Conservation (phyloP, 2,797 vertebrate species). For the Acrossocheilus fasciatus region DNA sequence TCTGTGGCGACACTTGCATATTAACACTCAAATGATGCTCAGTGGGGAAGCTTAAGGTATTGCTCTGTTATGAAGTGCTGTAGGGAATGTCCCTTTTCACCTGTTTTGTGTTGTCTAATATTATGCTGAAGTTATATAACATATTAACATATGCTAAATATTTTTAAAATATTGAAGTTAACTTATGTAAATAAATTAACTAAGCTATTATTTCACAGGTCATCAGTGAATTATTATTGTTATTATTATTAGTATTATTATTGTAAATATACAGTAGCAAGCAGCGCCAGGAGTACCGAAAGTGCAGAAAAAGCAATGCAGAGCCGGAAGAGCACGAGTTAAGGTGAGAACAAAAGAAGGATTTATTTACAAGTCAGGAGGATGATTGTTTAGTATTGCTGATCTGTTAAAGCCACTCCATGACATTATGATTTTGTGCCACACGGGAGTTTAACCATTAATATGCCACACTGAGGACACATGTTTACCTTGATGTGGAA, state of each 20-base stretch:
- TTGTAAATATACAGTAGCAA: too few species aligned
- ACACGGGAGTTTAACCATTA: too few species aligned
- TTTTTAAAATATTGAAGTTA: neutral
- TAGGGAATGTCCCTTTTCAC: neutral
- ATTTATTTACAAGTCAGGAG: neutral
- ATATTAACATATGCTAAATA: neutral
- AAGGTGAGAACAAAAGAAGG: too few species aligned
- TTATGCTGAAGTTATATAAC: neutral
- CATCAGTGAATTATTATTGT: neutral
- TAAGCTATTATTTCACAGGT: neutral
- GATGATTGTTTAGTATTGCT: too few species aligned
- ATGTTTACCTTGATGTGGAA: too few species aligned
- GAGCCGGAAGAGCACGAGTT: too few species aligned
- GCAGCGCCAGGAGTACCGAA: too few species aligned
- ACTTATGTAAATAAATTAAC: neutral
- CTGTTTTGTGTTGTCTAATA: neutral
- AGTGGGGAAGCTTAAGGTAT: neutral
- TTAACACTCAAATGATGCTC: neutral
- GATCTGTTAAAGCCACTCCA: too few species aligned
- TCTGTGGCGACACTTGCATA: neutral
- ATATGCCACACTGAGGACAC: too few species aligned
- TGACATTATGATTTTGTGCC: neutral
- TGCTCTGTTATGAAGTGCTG: neutral
- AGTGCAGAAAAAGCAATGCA: too few species aligned
- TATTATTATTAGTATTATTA: too few species aligned